Conservation (phyloP, 2,797 vertebrate genomes). For the Oreochromis mossambicus region DNA sequence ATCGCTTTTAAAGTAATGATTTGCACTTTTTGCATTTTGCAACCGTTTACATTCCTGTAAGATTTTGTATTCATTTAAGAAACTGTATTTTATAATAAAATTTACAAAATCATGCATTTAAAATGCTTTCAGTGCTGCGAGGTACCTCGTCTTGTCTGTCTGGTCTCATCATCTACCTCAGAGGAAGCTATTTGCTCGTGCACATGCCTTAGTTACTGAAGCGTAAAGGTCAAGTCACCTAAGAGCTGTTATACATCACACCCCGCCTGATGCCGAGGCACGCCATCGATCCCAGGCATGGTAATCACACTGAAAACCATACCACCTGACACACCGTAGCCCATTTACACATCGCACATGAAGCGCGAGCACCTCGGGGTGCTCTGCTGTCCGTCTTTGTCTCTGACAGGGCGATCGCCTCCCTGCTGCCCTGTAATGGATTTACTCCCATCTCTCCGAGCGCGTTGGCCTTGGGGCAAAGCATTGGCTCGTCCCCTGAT, state of each 20-base stretch:
- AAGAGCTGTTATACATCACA: not conserved
- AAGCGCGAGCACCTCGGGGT: not conserved
- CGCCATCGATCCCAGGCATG: not conserved
- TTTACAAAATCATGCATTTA: not conserved
- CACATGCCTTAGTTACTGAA: not conserved
- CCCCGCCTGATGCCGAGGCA: not conserved
- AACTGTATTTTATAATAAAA: not conserved
- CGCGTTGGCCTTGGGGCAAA: not conserved
- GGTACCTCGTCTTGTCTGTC: not conserved
- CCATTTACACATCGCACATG: not conserved
- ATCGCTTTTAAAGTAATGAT: rapidly evolving
- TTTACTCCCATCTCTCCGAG: slow-evolving; percentile 1
- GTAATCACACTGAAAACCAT: not conserved
- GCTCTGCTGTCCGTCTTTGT: not conserved
- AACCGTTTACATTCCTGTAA: not conserved
- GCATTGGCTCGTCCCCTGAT: slow-evolving; percentile 1
- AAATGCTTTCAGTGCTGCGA: not conserved
- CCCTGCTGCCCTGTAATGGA: not conserved
- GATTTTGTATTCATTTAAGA: not conserved
- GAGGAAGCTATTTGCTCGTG: not conserved
- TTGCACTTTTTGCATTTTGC: not conserved
- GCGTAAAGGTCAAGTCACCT: not conserved
- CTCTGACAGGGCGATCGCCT: not conserved
- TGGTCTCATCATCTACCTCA: not conserved
- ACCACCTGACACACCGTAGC: not conserved